phyloP scores from a whole-genome alignment of 2,797 vertebrate genomes.

The Pangasius djambal region DNA sequence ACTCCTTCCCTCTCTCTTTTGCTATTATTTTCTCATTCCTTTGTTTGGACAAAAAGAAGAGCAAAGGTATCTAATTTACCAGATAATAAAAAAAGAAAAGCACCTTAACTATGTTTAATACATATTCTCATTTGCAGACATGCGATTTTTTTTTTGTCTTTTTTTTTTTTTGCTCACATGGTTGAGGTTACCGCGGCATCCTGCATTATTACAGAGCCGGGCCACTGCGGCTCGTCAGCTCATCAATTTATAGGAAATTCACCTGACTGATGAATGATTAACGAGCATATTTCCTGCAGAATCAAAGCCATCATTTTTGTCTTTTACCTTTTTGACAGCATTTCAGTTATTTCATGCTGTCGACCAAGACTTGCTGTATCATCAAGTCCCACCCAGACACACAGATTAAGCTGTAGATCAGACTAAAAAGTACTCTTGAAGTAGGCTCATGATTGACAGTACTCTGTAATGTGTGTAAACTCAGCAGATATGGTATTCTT shows the following conservation, averaged over 20 bases:
- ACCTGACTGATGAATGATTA: conserved; percentile 34
- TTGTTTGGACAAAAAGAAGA: neutral
- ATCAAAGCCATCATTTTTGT: conserved; percentile 22
- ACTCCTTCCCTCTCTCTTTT: neutral
- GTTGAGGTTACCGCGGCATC: neutral
- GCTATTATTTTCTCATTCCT: neutral
- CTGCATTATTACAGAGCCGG: conserved; percentile 35
- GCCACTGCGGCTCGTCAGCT: neutral
- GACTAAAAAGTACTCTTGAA: neutral
- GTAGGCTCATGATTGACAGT: neutral
- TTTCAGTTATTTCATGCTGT: conserved; percentile 23
- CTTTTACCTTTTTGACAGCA: conserved; percentile 28
- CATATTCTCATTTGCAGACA: neutral
- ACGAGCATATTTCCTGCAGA: neutral
- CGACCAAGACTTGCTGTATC: conserved; percentile 4
- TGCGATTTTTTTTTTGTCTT: neutral
- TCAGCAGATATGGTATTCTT: neutral
- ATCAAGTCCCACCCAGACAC: neutral
- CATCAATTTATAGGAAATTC: neutral
- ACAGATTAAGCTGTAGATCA: conserved; percentile 25
- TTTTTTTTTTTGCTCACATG: neutral
- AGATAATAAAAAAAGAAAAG: neutral
- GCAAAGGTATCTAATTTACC: neutral
- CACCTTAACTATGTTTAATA: neutral
- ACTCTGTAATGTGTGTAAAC: conserved; percentile 6